These are phyloP conservation scores for Drosophila neocordata DNA, from an alignment of 1,140 invertebrate genomes.

Conservation along the genomic window DNA sequence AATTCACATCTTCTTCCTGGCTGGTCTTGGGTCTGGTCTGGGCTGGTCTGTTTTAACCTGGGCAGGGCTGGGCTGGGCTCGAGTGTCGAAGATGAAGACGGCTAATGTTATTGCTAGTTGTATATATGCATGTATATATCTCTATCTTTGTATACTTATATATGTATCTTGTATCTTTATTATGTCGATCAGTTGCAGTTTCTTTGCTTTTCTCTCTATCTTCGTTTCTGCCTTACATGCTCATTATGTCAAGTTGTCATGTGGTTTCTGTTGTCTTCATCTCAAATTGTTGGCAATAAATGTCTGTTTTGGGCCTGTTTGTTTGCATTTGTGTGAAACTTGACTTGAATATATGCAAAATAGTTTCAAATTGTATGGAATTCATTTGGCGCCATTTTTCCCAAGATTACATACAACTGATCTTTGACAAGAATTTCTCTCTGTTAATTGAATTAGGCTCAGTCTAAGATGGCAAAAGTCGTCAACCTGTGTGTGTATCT, in stretches of 20 bases:
- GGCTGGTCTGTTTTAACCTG: conserved; percentile 29
- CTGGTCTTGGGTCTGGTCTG: conserved; percentile 23
- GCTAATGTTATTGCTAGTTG: conserved; percentile 69
- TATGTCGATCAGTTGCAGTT: conserved; percentile 43
- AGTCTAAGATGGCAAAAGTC: neutral
- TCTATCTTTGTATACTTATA: conserved; percentile 34
- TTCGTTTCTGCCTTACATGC: conserved; percentile 4
- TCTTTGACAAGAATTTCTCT: conserved; percentile 47
- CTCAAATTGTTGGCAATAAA: conserved; percentile 52
- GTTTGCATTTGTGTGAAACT: conserved; percentile 68
- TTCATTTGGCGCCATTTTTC: conserved; percentile 73
- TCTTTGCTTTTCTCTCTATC: neutral
- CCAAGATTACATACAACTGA: conserved; percentile 55
- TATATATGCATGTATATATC: conserved; percentile 34
- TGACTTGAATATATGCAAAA: conserved; percentile 74
- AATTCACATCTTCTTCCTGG: conserved; percentile 43
- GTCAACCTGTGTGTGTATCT: conserved; percentile 35
- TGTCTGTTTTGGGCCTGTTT: conserved; percentile 38
- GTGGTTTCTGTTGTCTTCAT: conserved; percentile 16
- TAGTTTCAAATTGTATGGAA: conserved; percentile 76
- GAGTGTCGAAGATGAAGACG: conserved; percentile 37
- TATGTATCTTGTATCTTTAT: conserved; percentile 52
- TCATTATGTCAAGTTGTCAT: conserved; percentile 24
- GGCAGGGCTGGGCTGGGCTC: conserved; percentile 30
- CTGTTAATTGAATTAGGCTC: conserved; percentile 73